Evolutionary conservation across 2,888 invertebrate species (phyloP), one percentile per base, ranked within the genome.

Genomic region (Lepidochrysops patricia): DNA sequence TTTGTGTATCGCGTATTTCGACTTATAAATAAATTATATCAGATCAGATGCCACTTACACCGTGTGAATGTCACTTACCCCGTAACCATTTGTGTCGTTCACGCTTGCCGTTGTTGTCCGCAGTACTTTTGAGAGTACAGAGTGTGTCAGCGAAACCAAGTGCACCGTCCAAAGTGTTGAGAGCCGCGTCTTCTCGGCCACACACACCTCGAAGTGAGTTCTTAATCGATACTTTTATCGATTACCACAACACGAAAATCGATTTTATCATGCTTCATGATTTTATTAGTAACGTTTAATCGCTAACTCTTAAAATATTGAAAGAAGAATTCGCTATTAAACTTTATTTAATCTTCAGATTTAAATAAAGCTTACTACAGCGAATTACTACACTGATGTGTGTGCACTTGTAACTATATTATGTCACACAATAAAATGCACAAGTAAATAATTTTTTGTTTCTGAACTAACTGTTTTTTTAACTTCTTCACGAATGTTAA

Each of bases 111-210:
- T 84, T 79, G 79, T 85, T 85, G 83, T 88, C 82, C 86, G 83
- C 89, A 89, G 88, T 87, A 82, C 82, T 84, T 88, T 86, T 86
- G 85, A 88, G 81, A 87, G 86, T 85, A 84, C 87, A 82, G 88
- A 88, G 77, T 80, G 78, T 86, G 79, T 88, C 81, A 85, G 80
- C 73, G 88, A 86, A 81, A 73, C 71, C 67, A 84, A 82, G 79
- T 81, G 83, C 80, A 84, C 84, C 71, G 72, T 81, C 66, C 86
- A 86, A 80, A 86, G 81, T 75, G 84, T 88, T 84, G 87, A 88
- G 77, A 79, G 83, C 82, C 82, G 86, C 85, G 82, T 85, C 84
- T 87, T 84, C 82, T 79, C 79, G 80, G 72, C 84, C 75, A 76
- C 83, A 72, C 85, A 75, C 86, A 84, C 76, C 80, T 80, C 72